Conservation (phyloP, 1,140 invertebrate species). For the Pogonomyrmex californicus region DNA sequence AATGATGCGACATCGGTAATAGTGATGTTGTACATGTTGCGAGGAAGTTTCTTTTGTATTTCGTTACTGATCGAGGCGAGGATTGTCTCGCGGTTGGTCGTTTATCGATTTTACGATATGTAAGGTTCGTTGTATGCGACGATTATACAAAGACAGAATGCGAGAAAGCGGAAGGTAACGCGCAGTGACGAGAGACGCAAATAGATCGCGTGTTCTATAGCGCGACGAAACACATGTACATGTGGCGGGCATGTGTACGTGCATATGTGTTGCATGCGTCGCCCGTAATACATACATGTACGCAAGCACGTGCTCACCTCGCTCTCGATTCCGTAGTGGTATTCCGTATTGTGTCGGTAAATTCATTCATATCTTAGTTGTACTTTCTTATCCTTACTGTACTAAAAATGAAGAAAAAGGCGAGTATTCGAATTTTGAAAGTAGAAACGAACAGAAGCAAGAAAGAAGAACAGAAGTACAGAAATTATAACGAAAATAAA, state of each 20-base stretch:
- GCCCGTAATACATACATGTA: too few species aligned
- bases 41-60: conserved; percentile 18
- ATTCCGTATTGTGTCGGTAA: conserved; percentile 36
- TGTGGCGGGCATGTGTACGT: neutral
- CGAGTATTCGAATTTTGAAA: neutral
- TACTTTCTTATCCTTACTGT: neutral
- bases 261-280: neutral
- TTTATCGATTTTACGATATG: conserved; percentile 61
- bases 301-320: neutral
- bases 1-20: conserved; percentile 12
- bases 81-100: conserved; percentile 29
- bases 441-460: neutral
- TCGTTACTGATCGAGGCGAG: conserved; percentile 40
- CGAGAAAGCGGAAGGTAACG: conserved; percentile 36
- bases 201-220: conserved; percentile 35
- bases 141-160: conserved; percentile 43
- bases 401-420: conserved; percentile 10
- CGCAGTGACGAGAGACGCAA: conserved; percentile 20
- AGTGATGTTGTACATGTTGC: conserved; percentile 27
- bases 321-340: conserved; percentile 28
- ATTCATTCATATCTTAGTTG: conserved; percentile 28
- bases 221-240: neutral
- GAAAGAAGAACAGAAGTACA: too few species aligned
- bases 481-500: neutral
- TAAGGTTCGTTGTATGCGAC: conserved; percentile 46